These are phyloP conservation scores for Liasis olivaceus DNA, from an alignment of 2,797 vertebrate species.

Conservation along the genomic window DNA sequence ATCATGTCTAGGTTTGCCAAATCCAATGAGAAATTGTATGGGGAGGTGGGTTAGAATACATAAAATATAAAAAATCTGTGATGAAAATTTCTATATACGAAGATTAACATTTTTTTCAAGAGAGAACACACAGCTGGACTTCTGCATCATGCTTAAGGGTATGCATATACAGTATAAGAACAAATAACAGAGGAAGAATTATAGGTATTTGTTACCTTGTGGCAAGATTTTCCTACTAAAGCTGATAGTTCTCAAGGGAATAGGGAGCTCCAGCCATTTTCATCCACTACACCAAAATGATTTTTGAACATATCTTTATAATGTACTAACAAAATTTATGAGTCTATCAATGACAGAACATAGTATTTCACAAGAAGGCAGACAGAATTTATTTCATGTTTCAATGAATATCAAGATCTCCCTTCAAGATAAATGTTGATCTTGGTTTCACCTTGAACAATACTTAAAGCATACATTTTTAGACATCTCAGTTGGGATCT, in stretches of 20 bases:
- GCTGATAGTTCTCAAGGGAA: background rate
- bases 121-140: background rate
- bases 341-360: constrained; percentile 9
- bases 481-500: background rate
- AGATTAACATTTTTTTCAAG: background rate
- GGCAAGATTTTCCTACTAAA: constrained; percentile 8
- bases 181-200: background rate
- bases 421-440: constrained; percentile 34
- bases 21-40: background rate
- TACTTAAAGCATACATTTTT: constrained; percentile 30
- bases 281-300: background rate
- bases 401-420: constrained; percentile 37
- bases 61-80: background rate
- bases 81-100: background rate
- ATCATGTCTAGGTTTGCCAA: background rate
- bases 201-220: background rate
- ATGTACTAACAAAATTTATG: constrained; percentile 30
- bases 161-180: background rate
- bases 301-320: background rate
- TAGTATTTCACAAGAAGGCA: constrained; percentile 48
- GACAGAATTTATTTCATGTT: constrained; percentile 1
- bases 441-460: constrained; percentile 51
- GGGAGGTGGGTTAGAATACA: background rate
- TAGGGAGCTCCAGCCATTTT: background rate
- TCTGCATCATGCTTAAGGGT: background rate